Conservation (phyloP, 2,797 vertebrate genomes). For the Helarctos malayanus region DNA sequence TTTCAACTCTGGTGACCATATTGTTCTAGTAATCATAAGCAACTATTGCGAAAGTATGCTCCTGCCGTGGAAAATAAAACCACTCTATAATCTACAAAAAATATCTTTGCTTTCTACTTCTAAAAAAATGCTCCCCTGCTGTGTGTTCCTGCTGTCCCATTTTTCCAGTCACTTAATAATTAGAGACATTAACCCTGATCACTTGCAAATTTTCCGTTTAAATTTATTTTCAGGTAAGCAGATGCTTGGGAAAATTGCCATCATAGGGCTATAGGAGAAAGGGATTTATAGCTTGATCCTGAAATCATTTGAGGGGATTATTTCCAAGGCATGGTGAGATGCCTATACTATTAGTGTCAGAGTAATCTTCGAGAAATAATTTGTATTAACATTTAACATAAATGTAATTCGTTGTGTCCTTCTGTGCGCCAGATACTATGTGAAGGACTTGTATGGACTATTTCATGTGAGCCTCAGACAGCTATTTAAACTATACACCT, state of each 20-base stretch:
- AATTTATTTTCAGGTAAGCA: slow-evolving; percentile 78
- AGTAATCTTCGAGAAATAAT: neutral
- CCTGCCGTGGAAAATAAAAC: slow-evolving; percentile 80
- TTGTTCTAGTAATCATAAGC: slow-evolving; percentile 75
- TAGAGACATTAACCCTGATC: slow-evolving; percentile 78
- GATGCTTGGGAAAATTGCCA: slow-evolving; percentile 65
- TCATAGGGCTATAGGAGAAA: neutral
- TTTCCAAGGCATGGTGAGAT: slow-evolving; percentile 22
- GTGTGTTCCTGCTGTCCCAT: slow-evolving; percentile 64
- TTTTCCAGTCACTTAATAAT: slow-evolving; percentile 77
- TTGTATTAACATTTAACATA: slow-evolving; percentile 22
- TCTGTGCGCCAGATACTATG: neutral
- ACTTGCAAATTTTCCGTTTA: slow-evolving; percentile 77
- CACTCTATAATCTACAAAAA: slow-evolving; percentile 56
- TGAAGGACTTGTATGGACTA: neutral
- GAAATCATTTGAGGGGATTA: neutral
- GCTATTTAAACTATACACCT: neutral
- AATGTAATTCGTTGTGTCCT: neutral
- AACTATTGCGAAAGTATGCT: slow-evolving; percentile 72
- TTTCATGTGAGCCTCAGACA: neutral
- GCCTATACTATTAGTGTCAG: neutral
- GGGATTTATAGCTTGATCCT: slow-evolving; percentile 6
- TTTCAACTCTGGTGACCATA: slow-evolving; percentile 72
- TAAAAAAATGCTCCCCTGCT: slow-evolving; percentile 73
- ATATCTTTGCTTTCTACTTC: slow-evolving; percentile 62